Evolutionary conservation across 2,888 invertebrate species (phyloP), one percentile per base, ranked within the genome.

Genomic region (Ischnus inquisitorius): DNA sequence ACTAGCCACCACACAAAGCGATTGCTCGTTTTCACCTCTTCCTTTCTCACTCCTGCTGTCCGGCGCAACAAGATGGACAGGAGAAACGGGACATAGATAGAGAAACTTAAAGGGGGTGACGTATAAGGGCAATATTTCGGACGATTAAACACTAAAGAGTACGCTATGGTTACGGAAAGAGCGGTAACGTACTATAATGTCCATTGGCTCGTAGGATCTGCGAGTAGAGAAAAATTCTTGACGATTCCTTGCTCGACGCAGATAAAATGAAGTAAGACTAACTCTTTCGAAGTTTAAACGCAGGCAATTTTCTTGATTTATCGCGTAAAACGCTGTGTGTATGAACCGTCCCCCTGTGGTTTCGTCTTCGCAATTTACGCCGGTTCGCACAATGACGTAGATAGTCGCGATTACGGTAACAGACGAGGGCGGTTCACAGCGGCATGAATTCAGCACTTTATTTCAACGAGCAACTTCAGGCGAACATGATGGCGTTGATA

Each of bases 111-210:
- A 39, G 41, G 28, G 75, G 62, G 64, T 62, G 83, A 22, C 81
- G 68, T 68, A 74, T 57, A 81, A 80, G 81, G 57, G 85, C 88
- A 87, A 86, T 88, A 87, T 86, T 84, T 85, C 85, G 85, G 72
- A 79, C 87, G 88, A 89, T 89, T 87, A 88, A 88, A 84, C 83
- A 64, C 60, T 75, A 76, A 78, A 82, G 67, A 79, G 81, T 79
- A 79, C 51, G 68, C 62, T 71, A 78, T 48, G 64, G 46, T 39
- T 71, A 10, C 10, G 34, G 48, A 48, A 74, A 54, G 65, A 69
- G 65, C 51, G 65, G 54, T 51, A 51, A 76, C 41, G 65, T 34
- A 64, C n/a, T 75, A 22, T 64, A 64, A 51, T 64, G 75, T 69
- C 22, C 60, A n/a, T 54, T 72, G 46, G 64, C n/a, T 22, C 22